phyloP scores from a whole-genome alignment of 2,888 invertebrate species.

The Drosophila anomelani region DNA sequence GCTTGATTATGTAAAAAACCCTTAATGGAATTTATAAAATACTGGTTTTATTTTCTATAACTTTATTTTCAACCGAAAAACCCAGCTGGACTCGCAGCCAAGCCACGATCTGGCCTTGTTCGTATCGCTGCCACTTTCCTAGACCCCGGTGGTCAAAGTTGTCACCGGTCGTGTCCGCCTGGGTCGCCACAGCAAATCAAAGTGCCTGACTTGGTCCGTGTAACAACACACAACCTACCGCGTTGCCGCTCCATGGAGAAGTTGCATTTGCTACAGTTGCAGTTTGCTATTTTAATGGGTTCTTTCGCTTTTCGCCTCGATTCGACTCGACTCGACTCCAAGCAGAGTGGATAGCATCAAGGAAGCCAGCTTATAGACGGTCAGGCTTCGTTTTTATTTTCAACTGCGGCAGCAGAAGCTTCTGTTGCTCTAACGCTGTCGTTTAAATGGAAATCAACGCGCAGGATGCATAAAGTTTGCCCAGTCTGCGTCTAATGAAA shows the following conservation, averaged over 20 bases:
- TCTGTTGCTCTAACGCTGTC: conserved; percentile 74
- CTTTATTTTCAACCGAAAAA: neutral
- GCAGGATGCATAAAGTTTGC: conserved; percentile 79
- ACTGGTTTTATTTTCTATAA: neutral
- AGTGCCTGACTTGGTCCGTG: conserved; percentile 44
- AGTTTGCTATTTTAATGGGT: conserved; percentile 74
- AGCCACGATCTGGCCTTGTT: conserved; percentile 4
- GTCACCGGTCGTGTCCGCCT: conserved; percentile 65
- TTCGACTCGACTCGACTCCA: conserved; percentile 2
- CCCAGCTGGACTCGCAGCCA: neutral
- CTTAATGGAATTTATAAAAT: too few species aligned
- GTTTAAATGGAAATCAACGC: conserved; percentile 81
- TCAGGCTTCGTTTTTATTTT: conserved; percentile 13
- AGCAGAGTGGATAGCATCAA: conserved; percentile 71
- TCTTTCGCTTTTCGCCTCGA: conserved; percentile 75
- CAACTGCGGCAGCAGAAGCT: conserved; percentile 24
- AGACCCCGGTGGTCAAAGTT: conserved; percentile 66
- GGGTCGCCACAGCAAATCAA: conserved; percentile 62
- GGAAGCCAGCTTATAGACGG: conserved; percentile 66
- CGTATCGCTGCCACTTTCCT: neutral
- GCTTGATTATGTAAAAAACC: neutral
- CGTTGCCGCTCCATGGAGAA: conserved; percentile 35
- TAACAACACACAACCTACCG: conserved; percentile 75
- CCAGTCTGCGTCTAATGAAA: conserved; percentile 74
- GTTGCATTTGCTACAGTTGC: conserved; percentile 61